Evolutionary conservation across 2,888 invertebrate genomes (phyloP).

Genomic region (Rotaria magnacalcarata): DNA sequence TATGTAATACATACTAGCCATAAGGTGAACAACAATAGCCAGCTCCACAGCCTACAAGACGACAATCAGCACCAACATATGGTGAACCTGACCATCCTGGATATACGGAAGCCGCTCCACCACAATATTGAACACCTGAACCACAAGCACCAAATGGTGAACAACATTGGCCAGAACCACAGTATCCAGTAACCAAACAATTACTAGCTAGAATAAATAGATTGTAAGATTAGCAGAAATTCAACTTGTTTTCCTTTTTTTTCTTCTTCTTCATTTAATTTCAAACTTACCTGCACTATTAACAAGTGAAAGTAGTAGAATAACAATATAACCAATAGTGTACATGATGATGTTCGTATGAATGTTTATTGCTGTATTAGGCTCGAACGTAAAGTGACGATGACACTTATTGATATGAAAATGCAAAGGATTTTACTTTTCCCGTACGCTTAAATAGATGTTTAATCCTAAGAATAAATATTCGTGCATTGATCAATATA

Average conservation of each 20-base stretch:
- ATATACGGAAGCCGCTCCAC: neutral
- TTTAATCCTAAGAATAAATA: neutral
- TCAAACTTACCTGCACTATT: neutral
- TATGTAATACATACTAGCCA: neutral
- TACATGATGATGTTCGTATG: neutral
- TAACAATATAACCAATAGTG: neutral
- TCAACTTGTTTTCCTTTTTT: neutral
- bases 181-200: neutral
- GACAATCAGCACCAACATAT: neutral
- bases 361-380: neutral
- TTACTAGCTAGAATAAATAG: neutral
- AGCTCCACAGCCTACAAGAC: neutral
- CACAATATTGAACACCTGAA: neutral
- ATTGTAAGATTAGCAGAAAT: no score
- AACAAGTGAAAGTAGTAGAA: neutral
- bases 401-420: neutral
- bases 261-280: neutral
- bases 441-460: neutral
- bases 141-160: neutral
- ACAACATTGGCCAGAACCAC: neutral
- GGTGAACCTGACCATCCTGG: neutral
- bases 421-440: neutral
- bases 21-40: constrained; percentile 20
- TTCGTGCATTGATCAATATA: neutral
- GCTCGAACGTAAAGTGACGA: neutral